A percentile compares a stretch with the other conserved stretches of the same genome.
Conservation (phyloP, 2,888 invertebrate genomes). For the Protophormia terraenovae region DNA sequence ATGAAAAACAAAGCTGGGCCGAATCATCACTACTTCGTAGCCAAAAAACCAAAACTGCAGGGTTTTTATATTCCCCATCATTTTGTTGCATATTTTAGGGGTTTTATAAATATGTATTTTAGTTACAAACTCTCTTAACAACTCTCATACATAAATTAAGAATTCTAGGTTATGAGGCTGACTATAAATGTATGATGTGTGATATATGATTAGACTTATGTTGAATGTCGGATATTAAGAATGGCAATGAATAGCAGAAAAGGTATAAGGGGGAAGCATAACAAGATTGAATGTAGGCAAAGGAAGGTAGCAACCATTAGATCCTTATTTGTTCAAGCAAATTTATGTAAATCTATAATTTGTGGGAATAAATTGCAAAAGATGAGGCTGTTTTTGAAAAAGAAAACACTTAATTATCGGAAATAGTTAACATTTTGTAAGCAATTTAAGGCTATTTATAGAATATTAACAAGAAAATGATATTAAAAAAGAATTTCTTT, state of each 20-base stretch:
- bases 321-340: background rate
- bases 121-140: no score
- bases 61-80: background rate
- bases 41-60: no score
- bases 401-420: background rate
- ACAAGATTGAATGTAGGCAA: background rate
- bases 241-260: background rate
- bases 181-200: background rate
- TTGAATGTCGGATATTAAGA: no score
- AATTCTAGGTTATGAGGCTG: background rate
- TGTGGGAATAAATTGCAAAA: background rate
- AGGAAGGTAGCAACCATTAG: background rate
- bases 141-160: background rate
- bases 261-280: background rate
- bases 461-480: background rate
- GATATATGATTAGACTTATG: background rate
- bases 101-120: background rate
- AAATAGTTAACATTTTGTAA: background rate
- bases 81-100: slow-evolving; percentile 20
- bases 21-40: no score
- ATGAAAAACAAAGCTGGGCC: no score
- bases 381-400: background rate
- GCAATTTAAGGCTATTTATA: background rate
- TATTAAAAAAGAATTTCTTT: background rate
- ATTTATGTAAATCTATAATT: slow-evolving; percentile 32